Base-by-base conservation (phyloP, 1,140 invertebrate genomes). In the Branchinecta lindahli region DNA sequence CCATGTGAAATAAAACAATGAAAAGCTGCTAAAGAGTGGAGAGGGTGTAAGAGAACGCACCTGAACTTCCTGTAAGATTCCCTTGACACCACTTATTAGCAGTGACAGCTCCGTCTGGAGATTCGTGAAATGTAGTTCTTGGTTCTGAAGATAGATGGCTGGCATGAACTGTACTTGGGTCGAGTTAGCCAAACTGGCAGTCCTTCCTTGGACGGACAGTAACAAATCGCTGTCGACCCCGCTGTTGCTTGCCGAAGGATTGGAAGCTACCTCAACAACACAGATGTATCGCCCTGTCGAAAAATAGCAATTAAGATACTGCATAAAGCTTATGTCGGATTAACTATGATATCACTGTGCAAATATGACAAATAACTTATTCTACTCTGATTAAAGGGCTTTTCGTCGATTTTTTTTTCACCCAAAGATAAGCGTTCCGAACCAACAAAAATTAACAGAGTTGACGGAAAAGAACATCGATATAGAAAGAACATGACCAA, bases 121-220 rank as follows among this genome's bases (percentile, higher is more conserved):
- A 70, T 72, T 68, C 46, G 44, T 69, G 7, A 72, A 45, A 47
- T 70, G 61, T 12, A 72, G 47, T 67, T 72, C 71, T 33, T 44
- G 8, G 15, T 68, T 72, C 12, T 72, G 71, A 45, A 72, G 21
- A 45, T 44, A 69, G 20, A 72, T 66, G 12, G 71, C 71, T 12
- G 71, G 71, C 10, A 47, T 33, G 71, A 72, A 72, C 33, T 66
- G 68, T 18, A 70, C n/a, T n/a, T 65, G 65, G 15, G n/a, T 21
- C 45, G 61, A 46, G 18, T 67, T 47, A 46, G 45, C 66, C 7
- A 72, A 18, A 65, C 44, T 10, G 46, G 46, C 52, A 15, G 65
- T 47, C 33, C 45, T 69, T 46, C 18, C 52, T 61, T 66, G 52
- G 44, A 69, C 71, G 44, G 44, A 66, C 15, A 72, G 61, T 7